These are phyloP conservation scores for Neodiprion virginianus DNA, from an alignment of 1,140 invertebrate genomes.

Conservation along the genomic window DNA sequence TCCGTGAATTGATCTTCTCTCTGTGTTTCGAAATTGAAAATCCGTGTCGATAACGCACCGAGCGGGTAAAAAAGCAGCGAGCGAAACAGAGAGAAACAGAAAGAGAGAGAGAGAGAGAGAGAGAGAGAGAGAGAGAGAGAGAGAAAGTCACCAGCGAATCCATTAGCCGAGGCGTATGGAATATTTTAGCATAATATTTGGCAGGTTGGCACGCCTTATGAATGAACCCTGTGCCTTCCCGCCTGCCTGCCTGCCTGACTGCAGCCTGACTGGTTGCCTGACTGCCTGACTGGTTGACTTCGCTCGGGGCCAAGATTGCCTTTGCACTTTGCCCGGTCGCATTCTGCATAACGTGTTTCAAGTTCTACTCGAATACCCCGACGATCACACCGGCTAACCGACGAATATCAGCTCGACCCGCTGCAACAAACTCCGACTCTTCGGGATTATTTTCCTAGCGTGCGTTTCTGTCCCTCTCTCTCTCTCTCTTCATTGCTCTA, in stretches of 20 bases:
- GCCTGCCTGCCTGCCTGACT: conserved; percentile 6
- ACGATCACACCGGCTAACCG: background rate
- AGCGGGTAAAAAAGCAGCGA: background rate
- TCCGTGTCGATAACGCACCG: background rate
- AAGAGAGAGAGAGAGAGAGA: background rate
- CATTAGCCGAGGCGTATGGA: conserved; percentile 44
- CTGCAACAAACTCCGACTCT: background rate
- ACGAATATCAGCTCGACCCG: background rate
- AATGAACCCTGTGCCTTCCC: conserved; percentile 24
- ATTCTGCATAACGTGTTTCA: conserved; percentile 1
- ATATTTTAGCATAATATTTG: conserved; percentile 56
- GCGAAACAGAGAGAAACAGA: background rate
- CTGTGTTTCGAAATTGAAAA: conserved; percentile 2
- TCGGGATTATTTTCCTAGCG: background rate
- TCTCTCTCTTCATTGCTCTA: background rate
- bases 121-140: background rate
- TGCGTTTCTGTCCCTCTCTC: background rate
- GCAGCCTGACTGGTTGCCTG: background rate
- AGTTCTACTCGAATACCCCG: background rate
- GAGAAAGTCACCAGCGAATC: conserved; percentile 33
- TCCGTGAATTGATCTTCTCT: conserved; percentile 16
- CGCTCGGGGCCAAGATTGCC: conserved; percentile 33
- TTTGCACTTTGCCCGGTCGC: conserved; percentile 10
- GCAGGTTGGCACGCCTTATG: conserved; percentile 52
- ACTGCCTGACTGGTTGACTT: conserved; percentile 15